Conservation (phyloP, 2,888 invertebrate genomes). For the Eupithecia inturbata region DNA sequence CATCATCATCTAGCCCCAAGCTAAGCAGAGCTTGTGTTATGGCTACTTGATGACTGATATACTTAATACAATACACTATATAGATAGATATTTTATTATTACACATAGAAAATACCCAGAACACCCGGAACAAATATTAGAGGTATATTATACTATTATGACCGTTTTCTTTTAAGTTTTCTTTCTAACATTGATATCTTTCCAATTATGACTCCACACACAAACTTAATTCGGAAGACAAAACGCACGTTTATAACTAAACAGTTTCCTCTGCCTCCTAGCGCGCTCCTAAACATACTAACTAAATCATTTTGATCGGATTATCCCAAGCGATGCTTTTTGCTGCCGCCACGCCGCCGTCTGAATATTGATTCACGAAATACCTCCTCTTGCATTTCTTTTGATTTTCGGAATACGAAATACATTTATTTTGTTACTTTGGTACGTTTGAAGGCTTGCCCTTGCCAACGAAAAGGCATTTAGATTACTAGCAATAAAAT, state of each 20-base stretch:
- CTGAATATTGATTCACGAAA: conserved; percentile 12
- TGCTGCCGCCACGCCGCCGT: background rate
- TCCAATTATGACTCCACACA: background rate
- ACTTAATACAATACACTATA: no score
- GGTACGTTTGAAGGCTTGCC: no score
- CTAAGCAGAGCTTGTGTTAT: no score
- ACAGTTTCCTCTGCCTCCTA: background rate
- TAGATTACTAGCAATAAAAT: no score
- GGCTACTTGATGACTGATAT: no score
- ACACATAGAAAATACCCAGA: no score
- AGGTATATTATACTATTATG: no score
- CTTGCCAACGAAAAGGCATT: no score
- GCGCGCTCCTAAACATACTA: conserved; percentile 5
- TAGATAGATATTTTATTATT: no score
- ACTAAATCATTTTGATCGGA: conserved; percentile 12
- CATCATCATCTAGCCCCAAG: no score
- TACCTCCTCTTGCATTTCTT: conserved; percentile 7
- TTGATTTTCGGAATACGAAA: conserved; percentile 5
- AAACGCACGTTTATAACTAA: conserved; percentile 2
- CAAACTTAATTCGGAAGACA: background rate
- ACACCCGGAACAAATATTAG: no score
- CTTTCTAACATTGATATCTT: background rate
- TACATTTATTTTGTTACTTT: conserved; percentile 4
- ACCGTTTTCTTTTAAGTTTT: background rate
- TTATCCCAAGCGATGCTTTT: conserved; percentile 16